Conservation (phyloP, 2,888 invertebrate species). For the Drosophila nr. perissopoda region DNA sequence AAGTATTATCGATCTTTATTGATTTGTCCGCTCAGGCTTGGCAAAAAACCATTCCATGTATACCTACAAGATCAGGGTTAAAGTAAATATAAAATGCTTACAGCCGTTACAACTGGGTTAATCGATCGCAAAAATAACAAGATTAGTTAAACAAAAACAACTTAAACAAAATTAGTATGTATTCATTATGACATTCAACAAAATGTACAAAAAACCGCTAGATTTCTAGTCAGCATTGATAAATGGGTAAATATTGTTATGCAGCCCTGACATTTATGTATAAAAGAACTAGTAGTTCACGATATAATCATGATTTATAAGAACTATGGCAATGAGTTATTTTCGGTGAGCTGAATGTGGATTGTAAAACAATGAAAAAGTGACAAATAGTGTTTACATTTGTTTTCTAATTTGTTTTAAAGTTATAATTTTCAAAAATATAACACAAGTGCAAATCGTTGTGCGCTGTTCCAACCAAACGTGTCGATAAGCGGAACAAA, state of each 20-base stretch:
- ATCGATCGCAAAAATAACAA: not conserved
- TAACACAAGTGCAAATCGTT: conserved; percentile 44
- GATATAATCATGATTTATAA: conserved; percentile 24
- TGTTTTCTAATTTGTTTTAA: conserved; percentile 77
- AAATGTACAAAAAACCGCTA: not conserved
- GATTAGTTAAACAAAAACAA: not conserved
- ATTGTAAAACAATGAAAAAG: conserved; percentile 76
- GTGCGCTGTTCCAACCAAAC: conserved; percentile 48
- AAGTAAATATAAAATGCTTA: not conserved
- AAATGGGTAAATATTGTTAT: conserved; percentile 4
- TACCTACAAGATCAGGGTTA: not conserved
- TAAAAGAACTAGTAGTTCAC: conserved; percentile 47
- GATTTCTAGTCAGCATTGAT: conserved; percentile 12
- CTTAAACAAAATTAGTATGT: not conserved
- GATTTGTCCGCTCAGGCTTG: not conserved
- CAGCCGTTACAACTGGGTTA: not conserved
- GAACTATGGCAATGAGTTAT: conserved; percentile 57
- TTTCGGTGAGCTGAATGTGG: conserved; percentile 72
- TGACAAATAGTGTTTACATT: conserved; percentile 75
- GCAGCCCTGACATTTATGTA: conserved; percentile 12
- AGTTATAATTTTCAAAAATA: conserved; percentile 67
- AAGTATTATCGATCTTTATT: not conserved
- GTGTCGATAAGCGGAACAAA: conserved; percentile 34
- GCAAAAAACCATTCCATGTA: not conserved
- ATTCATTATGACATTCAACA: not conserved